Evolutionary conservation across 2,888 invertebrate genomes (phyloP).

Genomic region (Clivina fossor): DNA sequence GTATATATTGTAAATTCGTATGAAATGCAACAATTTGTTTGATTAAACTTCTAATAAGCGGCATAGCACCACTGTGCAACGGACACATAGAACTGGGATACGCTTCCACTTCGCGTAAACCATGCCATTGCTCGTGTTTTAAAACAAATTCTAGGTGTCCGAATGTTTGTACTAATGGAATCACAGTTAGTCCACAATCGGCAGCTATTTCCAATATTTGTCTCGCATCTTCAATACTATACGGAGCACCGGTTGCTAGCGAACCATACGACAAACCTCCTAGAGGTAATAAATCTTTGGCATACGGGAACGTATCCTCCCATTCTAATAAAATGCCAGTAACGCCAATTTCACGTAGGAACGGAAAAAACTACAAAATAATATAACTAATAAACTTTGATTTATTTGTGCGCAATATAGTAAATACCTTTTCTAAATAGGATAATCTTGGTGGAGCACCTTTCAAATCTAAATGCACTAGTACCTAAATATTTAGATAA

Average conservation of each 20-base stretch:
- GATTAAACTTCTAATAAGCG: slow-evolving; percentile 67
- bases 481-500: slow-evolving; percentile 40
- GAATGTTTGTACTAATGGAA: slow-evolving; percentile 84
- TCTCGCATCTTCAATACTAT: slow-evolving; percentile 66
- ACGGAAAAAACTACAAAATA: slow-evolving; percentile 60
- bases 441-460: slow-evolving; percentile 69
- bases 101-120: slow-evolving; percentile 65
- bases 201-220: slow-evolving; percentile 68
- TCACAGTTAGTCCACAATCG: slow-evolving; percentile 66
- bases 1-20: slow-evolving; percentile 65
- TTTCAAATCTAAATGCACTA: slow-evolving; percentile 76
- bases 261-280: slow-evolving; percentile 59
- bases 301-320: slow-evolving; percentile 88
- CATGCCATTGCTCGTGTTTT: slow-evolving; percentile 68
- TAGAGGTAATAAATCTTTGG: slow-evolving; percentile 60
- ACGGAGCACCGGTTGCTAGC: slow-evolving; percentile 60
- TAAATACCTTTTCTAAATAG: slow-evolving; percentile 61
- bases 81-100: slow-evolving; percentile 78
- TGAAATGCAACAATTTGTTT: slow-evolving; percentile 71
- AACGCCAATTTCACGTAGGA: slow-evolving; percentile 68
- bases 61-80: slow-evolving; percentile 62
- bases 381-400: slow-evolving; percentile 23
- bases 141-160: slow-evolving; percentile 85
- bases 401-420: slow-evolving; percentile 24
- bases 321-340: slow-evolving; percentile 84